These are phyloP conservation scores for Neogobius melanostomus DNA, from an alignment of 2,113 vertebrate species.

Conservation along the genomic window DNA sequence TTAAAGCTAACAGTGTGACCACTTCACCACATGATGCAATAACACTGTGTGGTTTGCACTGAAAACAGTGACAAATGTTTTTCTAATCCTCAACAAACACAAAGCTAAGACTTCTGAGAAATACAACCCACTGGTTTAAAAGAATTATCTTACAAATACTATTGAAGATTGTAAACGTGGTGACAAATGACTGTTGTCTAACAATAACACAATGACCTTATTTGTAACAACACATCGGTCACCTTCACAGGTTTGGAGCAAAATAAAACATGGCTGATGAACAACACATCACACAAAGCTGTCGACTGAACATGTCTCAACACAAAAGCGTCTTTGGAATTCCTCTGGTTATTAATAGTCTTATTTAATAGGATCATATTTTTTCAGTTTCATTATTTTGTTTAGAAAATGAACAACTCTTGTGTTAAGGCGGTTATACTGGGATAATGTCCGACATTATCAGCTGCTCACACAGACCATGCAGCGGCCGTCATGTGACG, in stretches of 20 bases:
- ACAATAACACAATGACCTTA: too few relatives aligned
- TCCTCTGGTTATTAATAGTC: not conserved
- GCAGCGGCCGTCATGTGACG: slow-evolving; percentile 6
- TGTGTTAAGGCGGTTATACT: not conserved
- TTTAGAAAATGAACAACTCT: not conserved
- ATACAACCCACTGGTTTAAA: too few relatives aligned
- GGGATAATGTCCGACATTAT: not conserved
- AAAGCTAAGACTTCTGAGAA: too few relatives aligned
- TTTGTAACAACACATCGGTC: too few relatives aligned
- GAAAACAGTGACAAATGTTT: too few relatives aligned
- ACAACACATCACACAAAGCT: not conserved
- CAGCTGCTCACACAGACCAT: slow-evolving; percentile 15
- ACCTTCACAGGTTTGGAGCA: not conserved
- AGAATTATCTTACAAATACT: too few relatives aligned
- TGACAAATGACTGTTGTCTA: too few relatives aligned
- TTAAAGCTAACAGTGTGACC: too few relatives aligned
- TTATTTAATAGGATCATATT: not conserved
- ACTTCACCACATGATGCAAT: too few relatives aligned
- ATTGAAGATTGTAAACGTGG: too few relatives aligned
- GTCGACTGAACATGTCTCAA: not conserved
- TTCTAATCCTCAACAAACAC: too few relatives aligned
- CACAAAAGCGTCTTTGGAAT: not conserved
- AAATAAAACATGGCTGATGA: not conserved
- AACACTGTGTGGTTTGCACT: too few relatives aligned
- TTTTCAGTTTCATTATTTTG: not conserved